phyloP scores from a whole-genome alignment of 2,113 vertebrate species.

The Atrichornis clamosus region DNA sequence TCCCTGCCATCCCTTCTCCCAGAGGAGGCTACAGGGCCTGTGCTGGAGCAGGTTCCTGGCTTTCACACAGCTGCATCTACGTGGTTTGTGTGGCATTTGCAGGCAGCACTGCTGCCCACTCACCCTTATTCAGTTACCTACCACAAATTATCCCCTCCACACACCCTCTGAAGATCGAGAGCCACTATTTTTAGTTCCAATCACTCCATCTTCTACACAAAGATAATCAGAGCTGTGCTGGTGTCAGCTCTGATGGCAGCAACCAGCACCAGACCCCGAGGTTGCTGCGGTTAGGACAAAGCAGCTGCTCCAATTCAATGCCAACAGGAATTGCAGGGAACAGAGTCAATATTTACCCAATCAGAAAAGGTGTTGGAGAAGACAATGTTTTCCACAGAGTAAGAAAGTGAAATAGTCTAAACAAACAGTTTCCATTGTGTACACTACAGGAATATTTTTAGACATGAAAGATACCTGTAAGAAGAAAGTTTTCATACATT shows the following conservation, averaged over 20 bases:
- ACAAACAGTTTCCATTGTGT: background rate
- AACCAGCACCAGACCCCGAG: background rate
- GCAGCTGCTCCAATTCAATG: background rate
- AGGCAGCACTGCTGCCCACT: background rate
- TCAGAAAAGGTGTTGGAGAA: background rate
- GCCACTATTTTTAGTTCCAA: background rate
- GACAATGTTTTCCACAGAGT: background rate
- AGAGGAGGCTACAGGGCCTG: background rate
- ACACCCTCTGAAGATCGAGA: background rate
- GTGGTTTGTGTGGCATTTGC: background rate
- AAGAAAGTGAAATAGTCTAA: background rate
- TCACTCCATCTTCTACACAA: background rate
- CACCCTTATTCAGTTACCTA: background rate
- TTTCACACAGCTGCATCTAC: background rate
- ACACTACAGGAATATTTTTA: background rate
- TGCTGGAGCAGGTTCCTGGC: background rate
- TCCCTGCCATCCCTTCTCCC: background rate
- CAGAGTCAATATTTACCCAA: background rate
- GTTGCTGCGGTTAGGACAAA: background rate
- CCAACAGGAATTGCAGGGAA: background rate
- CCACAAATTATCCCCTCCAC: background rate
- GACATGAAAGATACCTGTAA: background rate
- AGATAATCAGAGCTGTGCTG: background rate
- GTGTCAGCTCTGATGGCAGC: background rate
- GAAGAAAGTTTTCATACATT: background rate